These are phyloP conservation scores for Felis chaus DNA, from an alignment of 2,113 vertebrate genomes.

Conservation along the genomic window DNA sequence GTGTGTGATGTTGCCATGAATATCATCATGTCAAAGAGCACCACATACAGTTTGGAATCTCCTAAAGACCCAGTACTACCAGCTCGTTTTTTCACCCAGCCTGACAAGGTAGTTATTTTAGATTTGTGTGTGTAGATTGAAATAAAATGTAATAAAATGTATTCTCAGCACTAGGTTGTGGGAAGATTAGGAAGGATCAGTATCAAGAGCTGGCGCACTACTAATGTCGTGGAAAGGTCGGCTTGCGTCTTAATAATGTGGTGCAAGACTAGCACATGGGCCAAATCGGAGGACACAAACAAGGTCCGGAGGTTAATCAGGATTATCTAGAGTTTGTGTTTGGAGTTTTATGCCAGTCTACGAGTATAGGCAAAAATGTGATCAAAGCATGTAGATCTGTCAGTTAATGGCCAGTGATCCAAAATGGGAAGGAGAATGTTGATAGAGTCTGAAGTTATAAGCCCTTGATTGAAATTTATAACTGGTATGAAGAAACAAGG, in stretches of 20 bases:
- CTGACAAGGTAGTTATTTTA: constrained; percentile 92
- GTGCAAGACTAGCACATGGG: background rate
- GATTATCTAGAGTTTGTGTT: background rate
- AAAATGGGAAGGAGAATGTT: background rate
- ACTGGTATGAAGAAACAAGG: background rate
- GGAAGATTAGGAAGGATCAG: background rate
- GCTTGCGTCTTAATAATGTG: background rate
- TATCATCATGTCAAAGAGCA: constrained; percentile 99
- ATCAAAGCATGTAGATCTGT: background rate
- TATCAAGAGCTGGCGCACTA: background rate
- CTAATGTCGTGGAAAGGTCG: background rate
- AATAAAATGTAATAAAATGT: background rate
- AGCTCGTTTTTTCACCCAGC: constrained; percentile 96
- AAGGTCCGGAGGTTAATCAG: background rate
- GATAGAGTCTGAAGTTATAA: background rate
- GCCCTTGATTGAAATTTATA: background rate
- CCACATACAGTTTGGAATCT: constrained; percentile 98
- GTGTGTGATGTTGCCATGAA: constrained; percentile 99
- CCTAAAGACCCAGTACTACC: constrained; percentile 98
- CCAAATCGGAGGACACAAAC: background rate
- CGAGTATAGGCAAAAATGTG: background rate
- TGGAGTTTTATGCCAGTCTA: background rate
- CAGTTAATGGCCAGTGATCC: background rate
- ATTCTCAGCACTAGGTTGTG: background rate
- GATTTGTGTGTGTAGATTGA: constrained; percentile 34